Base-by-base conservation (phyloP, 2,797 vertebrate genomes). In the Acrocephalus scirpaceus region DNA sequence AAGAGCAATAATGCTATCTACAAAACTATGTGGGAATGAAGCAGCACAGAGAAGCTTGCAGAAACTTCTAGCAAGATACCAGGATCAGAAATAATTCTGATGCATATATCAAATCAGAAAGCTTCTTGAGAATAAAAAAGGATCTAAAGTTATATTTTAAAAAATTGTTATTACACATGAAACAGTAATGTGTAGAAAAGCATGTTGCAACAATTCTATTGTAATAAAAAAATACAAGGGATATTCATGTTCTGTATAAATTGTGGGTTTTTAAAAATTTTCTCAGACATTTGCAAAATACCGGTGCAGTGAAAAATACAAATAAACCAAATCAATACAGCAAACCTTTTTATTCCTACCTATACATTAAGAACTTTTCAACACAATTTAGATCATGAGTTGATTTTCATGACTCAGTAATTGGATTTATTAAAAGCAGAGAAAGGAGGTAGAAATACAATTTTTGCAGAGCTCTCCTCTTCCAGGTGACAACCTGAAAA, bases 221-320 rank as follows among this genome's bases (percentile, higher is more conserved):
- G 10, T 17, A 40, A 40, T 67, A 36, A 74, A 45, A 30, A 90
- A 91, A 82, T 17, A 42, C 3, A 76, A 85, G 18, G 74, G 8
- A 5, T 74, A n/a, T 45, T 83, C 3, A 40, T 3, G 7, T 47
- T 72, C 20, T 40, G 3, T 77, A 48, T 32, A 84, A 72, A 53
- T 15, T 34, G 21, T 47, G 51, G 3, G 3, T 0, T 0, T 60
- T 38, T 26, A 0, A 5, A n/a, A n/a, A 14, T 29, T 67, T 50
- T 48, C 34, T 64, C 25, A 77, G 30, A n/a, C 16, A 32, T 53
- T 34, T 73, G 22, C 45, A 91, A 92, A 88, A 48, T 50, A 62
- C 8, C 4, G 4, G n/a, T 60, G 13, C 27, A 45, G 14, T 10
- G 15, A 93, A 75, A 82, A 89, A 67, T 9, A 36, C 10, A 88